Evolutionary conservation across 2,113 vertebrate species (phyloP), one percentile per base, ranked within the genome.

Genomic region (Anhinga anhinga): DNA sequence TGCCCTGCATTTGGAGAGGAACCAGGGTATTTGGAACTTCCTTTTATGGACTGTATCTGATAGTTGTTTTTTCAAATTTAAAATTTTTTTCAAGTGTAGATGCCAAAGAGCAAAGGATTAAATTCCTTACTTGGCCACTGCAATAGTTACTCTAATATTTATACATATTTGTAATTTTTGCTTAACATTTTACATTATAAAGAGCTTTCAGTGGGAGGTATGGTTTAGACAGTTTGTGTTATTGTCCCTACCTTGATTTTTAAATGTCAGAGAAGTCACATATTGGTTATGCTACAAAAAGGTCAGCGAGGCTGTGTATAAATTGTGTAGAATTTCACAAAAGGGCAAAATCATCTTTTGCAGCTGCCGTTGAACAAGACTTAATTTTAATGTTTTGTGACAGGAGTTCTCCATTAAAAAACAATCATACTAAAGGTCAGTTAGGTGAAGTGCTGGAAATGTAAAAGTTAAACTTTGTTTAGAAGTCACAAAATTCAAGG

Each of bases 271-370:
- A 81, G 73, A 62, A 91, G 90, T 82, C 80, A 95, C 63, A 79
- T 92, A 96, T n/a, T 50, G 83, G 80, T 92, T 91, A 26, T 67
- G 87, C 94, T 96, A 65, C 93, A 88, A 13, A 95, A 96, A 90
- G 96, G 96, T 97, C 96, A 96, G 74, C 19, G 50, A 89, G 69
- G 70, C 83, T 96, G 61, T 50, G 62, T 74, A 52, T 91, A 90
- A 95, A 91, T 94, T 95, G 71, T 79, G 77, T 86, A 90, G 88
- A 94, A 71, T 91, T 91, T 93, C 90, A 93, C 94, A 94, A 96
- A 97, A 96, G 96, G 94, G 91, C 93, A 96, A 74, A 74, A 97
- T 95, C 81, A 88, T 89, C 84, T 94, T 95, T 91, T 93, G 88
- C 82, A 96, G 93, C 83, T 93, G 90, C 83, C 83, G 71, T 55